Evolutionary conservation across 2,113 vertebrate species (phyloP).

Genomic region (Macrotis lagotis): DNA sequence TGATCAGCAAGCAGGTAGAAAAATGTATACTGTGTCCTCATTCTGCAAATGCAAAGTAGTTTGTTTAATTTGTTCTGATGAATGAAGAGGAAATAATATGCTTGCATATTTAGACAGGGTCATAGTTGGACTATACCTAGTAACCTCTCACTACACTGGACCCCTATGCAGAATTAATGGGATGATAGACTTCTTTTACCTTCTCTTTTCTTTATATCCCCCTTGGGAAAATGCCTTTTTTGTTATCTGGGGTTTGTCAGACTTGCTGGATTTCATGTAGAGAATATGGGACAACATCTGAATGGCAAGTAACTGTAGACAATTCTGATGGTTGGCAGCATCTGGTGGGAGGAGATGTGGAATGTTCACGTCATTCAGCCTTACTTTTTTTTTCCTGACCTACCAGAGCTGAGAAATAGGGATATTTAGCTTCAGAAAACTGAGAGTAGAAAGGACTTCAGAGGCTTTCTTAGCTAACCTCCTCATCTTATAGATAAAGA

Average conservation of each 20-base stretch:
- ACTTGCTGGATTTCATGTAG: constrained; percentile 1
- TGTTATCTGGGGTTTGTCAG: not conserved
- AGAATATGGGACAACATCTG: not conserved
- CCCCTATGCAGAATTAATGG: not conserved
- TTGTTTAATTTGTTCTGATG: not conserved
- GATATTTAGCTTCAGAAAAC: not conserved
- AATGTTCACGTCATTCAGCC: not conserved
- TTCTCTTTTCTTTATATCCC: not conserved
- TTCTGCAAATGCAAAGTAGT: constrained; percentile 2
- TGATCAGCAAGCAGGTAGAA: constrained; percentile 21
- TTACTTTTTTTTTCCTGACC: not conserved
- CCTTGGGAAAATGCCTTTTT: not conserved
- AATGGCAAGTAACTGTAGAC: not conserved
- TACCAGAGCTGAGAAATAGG: not conserved
- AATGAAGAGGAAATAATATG: constrained; percentile 26
- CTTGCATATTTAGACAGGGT: not conserved
- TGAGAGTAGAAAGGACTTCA: not conserved
- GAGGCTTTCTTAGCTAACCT: not conserved
- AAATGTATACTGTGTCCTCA: constrained; percentile 26
- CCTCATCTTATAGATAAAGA: not conserved
- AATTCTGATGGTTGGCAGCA: not conserved
- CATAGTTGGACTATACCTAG: not conserved
- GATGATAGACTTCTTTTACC: not conserved
- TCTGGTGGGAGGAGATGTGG: not conserved
- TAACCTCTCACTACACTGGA: not conserved